A percentile compares a stretch with the other conserved stretches of the same genome.
These are phyloP conservation scores for Dyspetes luteomarginatus DNA, from an alignment of 2,888 invertebrate genomes.

Conservation along the genomic window DNA sequence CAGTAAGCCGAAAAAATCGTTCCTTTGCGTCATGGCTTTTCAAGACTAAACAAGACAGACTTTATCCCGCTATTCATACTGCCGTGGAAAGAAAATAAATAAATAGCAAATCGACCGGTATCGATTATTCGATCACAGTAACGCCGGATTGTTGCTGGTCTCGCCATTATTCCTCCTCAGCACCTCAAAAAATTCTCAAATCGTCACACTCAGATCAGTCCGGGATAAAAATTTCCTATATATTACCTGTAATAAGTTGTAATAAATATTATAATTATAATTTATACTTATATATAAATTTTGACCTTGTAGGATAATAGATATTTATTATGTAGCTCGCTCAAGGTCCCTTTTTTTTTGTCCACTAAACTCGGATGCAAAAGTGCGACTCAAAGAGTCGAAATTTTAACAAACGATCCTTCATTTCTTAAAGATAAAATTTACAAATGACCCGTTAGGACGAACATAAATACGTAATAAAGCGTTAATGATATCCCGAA, in stretches of 20 bases:
- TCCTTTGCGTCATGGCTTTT: too few species aligned
- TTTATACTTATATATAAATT: constrained; percentile 37
- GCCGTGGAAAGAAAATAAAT: constrained; percentile 29
- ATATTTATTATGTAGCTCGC: constrained; percentile 53
- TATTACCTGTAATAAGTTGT: constrained; percentile 5
- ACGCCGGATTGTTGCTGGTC: constrained; percentile 73
- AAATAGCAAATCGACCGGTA: constrained; percentile 71
- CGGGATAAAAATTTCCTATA: constrained; percentile 40
- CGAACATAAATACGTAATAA: constrained; percentile 32
- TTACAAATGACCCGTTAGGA: constrained; percentile 20
- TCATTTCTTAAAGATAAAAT: neutral
- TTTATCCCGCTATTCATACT: constrained; percentile 36
- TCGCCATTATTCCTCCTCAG: constrained; percentile 66
- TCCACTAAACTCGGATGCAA: neutral
- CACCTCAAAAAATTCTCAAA: constrained; percentile 24
- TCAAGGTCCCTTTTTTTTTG: constrained; percentile 23
- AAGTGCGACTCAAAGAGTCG: too few species aligned
- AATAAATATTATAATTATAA: neutral
- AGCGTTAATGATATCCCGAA: constrained; percentile 25
- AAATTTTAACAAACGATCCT: neutral
- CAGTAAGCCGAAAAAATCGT: neutral
- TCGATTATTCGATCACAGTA: constrained; percentile 67
- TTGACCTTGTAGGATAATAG: constrained; percentile 48
- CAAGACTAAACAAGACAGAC: neutral
- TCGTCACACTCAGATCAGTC: constrained; percentile 27